Evolutionary conservation across 2,888 invertebrate species (phyloP).

Genomic region (Spatulosminthurus flaviceps): DNA sequence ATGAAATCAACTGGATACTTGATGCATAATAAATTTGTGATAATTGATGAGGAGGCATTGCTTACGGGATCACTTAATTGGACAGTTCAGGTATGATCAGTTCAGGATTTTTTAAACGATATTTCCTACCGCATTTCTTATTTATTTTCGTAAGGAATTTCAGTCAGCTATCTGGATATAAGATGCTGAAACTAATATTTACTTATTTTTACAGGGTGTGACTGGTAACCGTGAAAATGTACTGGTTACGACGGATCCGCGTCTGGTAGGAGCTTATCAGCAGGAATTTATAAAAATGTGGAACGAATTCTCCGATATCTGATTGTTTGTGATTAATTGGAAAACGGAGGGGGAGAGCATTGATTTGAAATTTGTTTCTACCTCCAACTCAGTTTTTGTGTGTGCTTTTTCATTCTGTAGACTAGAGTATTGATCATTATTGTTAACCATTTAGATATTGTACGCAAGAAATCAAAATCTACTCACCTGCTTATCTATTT

Average conservation of each 20-base stretch:
- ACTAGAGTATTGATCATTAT: too few relatives aligned
- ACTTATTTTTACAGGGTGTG: slow-evolving; percentile 58
- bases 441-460: too few relatives aligned
- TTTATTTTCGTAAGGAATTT: neutral
- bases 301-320: slow-evolving; percentile 2
- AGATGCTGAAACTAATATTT: neutral
- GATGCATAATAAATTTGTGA: slow-evolving; percentile 69
- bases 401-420: too few relatives aligned
- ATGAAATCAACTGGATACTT: slow-evolving; percentile 64
- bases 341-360: neutral
- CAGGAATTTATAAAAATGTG: slow-evolving; percentile 57
- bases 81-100: slow-evolving; percentile 66
- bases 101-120: neutral
- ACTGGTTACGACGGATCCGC: slow-evolving; percentile 65
- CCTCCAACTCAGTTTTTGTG: neutral
- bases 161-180: neutral
- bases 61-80: slow-evolving; percentile 69
- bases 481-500: too few relatives aligned
- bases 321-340: neutral
- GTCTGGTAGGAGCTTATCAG: slow-evolving; percentile 63
- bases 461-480: too few relatives aligned
- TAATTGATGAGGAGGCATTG: slow-evolving; percentile 66
- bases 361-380: neutral
- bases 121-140: too few relatives aligned
- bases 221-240: slow-evolving; percentile 68